Conservation (phyloP, 2,888 invertebrate species). For the Lasius fuliginosus region DNA sequence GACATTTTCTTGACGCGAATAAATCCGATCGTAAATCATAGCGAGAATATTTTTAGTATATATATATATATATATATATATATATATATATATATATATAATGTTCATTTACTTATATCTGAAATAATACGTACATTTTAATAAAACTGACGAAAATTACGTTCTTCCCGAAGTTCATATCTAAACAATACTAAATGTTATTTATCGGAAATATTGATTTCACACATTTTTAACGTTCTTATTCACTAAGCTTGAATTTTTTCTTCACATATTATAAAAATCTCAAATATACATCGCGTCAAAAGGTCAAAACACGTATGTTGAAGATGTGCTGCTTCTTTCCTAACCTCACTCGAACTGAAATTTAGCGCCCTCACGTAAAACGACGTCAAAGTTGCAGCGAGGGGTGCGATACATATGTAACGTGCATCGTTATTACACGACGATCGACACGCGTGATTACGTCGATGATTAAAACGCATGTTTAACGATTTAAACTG, state of each 20-base stretch:
- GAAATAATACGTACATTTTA: background rate
- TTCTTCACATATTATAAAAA: background rate
- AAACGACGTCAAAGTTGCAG: constrained; percentile 38
- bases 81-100: too few species aligned
- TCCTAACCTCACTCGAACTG: constrained; percentile 27
- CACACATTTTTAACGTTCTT: background rate
- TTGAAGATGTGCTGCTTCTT: background rate
- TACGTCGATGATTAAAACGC: constrained; percentile 5
- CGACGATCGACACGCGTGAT: constrained; percentile 14
- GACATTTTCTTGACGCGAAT: background rate
- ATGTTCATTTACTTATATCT: background rate
- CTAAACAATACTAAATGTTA: background rate
- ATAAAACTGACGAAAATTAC: background rate
- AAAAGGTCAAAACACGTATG: too few species aligned
- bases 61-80: too few species aligned
- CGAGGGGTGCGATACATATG: constrained; percentile 30
- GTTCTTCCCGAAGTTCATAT: background rate
- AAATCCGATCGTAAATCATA: background rate
- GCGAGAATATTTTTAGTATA: background rate
- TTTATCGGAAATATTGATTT: background rate
- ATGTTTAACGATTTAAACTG: background rate
- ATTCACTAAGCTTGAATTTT: background rate
- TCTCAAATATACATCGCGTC: background rate
- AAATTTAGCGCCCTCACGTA: constrained; percentile 49
- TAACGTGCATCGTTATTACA: constrained; percentile 8